Base-by-base conservation (phyloP, 2,888 invertebrate species). In the Harpalus rufipes region DNA sequence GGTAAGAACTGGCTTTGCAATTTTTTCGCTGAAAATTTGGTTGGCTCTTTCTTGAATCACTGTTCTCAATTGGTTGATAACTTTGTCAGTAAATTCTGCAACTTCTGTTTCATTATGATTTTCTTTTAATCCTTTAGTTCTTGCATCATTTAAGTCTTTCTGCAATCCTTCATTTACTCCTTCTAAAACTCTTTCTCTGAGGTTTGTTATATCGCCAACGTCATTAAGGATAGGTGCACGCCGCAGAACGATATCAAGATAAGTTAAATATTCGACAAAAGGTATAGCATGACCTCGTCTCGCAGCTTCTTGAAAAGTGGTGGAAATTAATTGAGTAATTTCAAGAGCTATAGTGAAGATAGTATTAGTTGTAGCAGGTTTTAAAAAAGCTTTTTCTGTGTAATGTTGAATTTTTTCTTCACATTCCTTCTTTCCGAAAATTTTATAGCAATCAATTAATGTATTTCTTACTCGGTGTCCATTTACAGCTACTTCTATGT, bases 1-100 rank as follows among this genome's bases (percentile, higher is more conserved):
- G 32, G 68, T 65, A 12, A 86, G 21, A 6, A 86, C 76, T 21
- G 86, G 85, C 41, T 68, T 86, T 7, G 82, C 84, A 39, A 86
- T 72, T 58, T 86, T 44, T 18, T 79, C 65, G 65, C 65, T 41
- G 51, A 86, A 81, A 21, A 86, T 68, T 59, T 80, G 6, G 63
- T 41, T 84, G 16, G 83, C 80, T 25, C 85, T 56, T 68, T 86
- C 81, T 44, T 21, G 32, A 39, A 86, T 80, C 21, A 81, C 18
- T n/a, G 32, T 78, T 14, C 81, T 59, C 86, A 85, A 86, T 56
- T 85, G 32, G 68, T 56, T 65, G 7, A 84, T 80, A 7, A 86
- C 51, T 1, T 82, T 41, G 16, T 58, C 56, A 59, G 84, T 82
- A 72, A 86, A 86, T 7, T 72, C 83, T 18, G 21, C 21, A 56